Evolutionary conservation across 2,797 vertebrate genomes (phyloP), one percentile per base, ranked within the genome.

Genomic region (Myotis vivesi): DNA sequence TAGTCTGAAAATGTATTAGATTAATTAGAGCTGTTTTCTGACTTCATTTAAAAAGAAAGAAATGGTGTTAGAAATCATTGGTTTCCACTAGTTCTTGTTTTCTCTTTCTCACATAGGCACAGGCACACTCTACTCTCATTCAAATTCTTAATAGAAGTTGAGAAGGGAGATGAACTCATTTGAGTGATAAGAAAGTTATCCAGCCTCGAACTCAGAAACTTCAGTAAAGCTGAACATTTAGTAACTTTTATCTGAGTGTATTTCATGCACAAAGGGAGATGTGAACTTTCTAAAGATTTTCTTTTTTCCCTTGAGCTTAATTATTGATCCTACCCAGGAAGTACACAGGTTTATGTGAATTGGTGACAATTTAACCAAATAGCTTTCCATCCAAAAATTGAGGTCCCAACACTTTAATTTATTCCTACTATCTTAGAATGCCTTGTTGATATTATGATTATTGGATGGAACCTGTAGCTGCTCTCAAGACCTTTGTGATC

Each of bases 1-100:
- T 64, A 53, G 30, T 69, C 73, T 55, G 62, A 79, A 83, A 94
- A 91, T 89, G 23, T 38, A 53, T 95, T 88, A 77, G 69, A 38
- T 82, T 91, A 92, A 93, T 94, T 94, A 80, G 69, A 59, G 59
- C 38, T 89, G 53, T 92, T 94, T 97, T 87, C 51, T 82, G 87
- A 89, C 53, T 89, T 93, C 1, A 38, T 87, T 94, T 83, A 76
- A 89, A 95, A 92, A 92, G 51, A 76, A 87, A 66, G n/a, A 79
- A 91, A 92, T 46, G 46, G 28, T 30, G 30, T 38, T 71, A 76
- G 71, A 79, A 92, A 85, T 44, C 22, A 12, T 15, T 66, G 71
- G 5, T 79, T 92, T 69, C n/a, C n/a, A 46, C 23, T 64, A 25
- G 57, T 38, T 79, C 69, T 59, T 82, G 0, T 30, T 85, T 23